Conservation (phyloP, 2,797 vertebrate genomes). For the Zenarchopterus dispar region DNA sequence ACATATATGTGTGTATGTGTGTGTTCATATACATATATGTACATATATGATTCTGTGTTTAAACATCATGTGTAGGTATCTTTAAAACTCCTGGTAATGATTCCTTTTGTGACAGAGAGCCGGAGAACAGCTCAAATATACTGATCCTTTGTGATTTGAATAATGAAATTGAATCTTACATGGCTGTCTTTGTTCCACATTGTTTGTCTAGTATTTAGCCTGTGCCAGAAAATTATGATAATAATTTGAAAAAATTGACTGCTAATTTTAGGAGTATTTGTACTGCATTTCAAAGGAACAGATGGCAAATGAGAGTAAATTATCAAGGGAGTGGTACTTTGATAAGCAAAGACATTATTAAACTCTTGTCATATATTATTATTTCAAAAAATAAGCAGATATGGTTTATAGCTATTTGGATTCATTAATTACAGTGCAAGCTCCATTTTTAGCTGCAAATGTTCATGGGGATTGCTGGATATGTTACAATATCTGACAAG, state of each 20-base stretch:
- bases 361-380: slow-evolving; percentile 20
- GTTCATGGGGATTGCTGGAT: slow-evolving; percentile 12
- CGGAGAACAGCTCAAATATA: slow-evolving; percentile 32
- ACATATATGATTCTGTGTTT: slow-evolving; percentile 15
- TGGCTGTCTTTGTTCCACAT: slow-evolving; percentile 82
- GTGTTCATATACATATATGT: neutral
- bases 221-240: slow-evolving; percentile 86
- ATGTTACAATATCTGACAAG: slow-evolving; percentile 50
- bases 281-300: slow-evolving; percentile 87
- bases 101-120: slow-evolving; percentile 17
- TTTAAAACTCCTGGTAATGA: slow-evolving; percentile 13
- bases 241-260: slow-evolving; percentile 73
- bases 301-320: slow-evolving; percentile 88
- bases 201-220: slow-evolving; percentile 92
- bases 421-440: slow-evolving; percentile 8
- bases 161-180: slow-evolving; percentile 89
- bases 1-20: too few species aligned
- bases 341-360: slow-evolving; percentile 57
- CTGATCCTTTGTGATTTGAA: slow-evolving; percentile 88
- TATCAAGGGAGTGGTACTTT: slow-evolving; percentile 49
- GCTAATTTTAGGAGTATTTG: slow-evolving; percentile 95
- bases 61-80: slow-evolving; percentile 10
- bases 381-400: slow-evolving; percentile 3
- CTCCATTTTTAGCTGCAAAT: slow-evolving; percentile 32
- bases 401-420: slow-evolving; percentile 28